Evolutionary conservation across 2,888 invertebrate species (phyloP).

Genomic region (Macaria notata): DNA sequence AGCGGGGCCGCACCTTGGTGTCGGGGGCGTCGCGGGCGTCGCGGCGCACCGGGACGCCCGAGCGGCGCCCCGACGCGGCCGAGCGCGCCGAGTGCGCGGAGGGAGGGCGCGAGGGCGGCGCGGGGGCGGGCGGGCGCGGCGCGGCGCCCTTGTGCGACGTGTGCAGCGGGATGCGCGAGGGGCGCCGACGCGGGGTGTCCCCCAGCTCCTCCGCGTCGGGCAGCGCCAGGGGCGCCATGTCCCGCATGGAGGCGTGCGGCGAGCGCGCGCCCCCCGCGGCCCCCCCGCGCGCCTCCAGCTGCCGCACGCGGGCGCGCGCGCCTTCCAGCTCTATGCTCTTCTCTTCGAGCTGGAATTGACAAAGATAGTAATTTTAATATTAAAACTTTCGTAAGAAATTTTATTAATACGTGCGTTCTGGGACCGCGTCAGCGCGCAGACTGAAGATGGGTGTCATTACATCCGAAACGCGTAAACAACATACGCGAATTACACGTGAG

Average conservation of each 20-base stretch:
- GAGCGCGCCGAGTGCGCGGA: constrained; percentile 47
- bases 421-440: too few relatives aligned
- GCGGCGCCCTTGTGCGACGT: constrained; percentile 79
- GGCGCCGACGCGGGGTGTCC: constrained; percentile 68
- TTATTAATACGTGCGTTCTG: too few relatives aligned
- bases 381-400: too few relatives aligned
- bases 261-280: constrained; percentile 66
- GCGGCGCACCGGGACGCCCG: constrained; percentile 63
- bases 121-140: constrained; percentile 70
- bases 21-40: constrained; percentile 71
- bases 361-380: too few relatives aligned
- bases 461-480: too few relatives aligned
- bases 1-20: constrained; percentile 87
- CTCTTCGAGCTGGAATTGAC: constrained; percentile 88
- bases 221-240: constrained; percentile 70
- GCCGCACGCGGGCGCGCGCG: constrained; percentile 89
- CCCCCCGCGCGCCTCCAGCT: constrained; percentile 88
- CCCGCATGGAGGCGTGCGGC: constrained; percentile 66
- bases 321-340: constrained; percentile 92
- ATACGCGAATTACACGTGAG: too few relatives aligned
- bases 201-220: constrained; percentile 77
- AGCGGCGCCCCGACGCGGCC: constrained; percentile 48
- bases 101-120: constrained; percentile 42
- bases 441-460: too few relatives aligned
- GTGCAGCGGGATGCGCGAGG: constrained; percentile 88